These are phyloP conservation scores for Clupea harengus DNA, from an alignment of 2,113 vertebrate genomes.

Conservation along the genomic window DNA sequence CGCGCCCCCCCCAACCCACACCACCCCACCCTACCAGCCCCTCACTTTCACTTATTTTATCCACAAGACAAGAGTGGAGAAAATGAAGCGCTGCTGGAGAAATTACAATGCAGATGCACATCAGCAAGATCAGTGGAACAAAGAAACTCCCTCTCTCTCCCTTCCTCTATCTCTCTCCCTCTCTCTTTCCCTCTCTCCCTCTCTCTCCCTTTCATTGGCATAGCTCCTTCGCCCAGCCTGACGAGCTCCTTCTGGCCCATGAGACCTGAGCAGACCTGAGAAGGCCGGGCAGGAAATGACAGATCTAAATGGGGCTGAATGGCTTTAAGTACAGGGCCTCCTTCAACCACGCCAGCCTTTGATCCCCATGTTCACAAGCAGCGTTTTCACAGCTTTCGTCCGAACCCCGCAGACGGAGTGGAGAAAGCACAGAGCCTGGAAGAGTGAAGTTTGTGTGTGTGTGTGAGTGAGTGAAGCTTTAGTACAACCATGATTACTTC, in stretches of 20 bases:
- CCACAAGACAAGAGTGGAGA: not conserved
- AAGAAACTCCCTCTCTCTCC: not conserved
- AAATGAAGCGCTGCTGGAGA: not conserved
- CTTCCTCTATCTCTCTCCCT: not conserved
- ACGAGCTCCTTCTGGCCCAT: not conserved
- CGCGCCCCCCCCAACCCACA: not conserved
- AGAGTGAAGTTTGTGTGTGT: not conserved
- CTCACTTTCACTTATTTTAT: not conserved
- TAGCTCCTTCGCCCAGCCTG: not conserved
- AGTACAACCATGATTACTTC: no score
- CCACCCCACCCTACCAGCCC: not conserved
- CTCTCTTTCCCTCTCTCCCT: not conserved
- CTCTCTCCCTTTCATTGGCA: not conserved
- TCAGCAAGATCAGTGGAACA: no score
- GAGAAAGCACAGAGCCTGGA: not conserved
- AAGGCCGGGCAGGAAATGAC: conserved; percentile 64
- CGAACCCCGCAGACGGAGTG: conserved; percentile 13
- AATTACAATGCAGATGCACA: no score
- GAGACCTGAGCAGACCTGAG: not conserved
- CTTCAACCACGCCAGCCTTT: conserved; percentile 61
- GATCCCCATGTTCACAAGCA: conserved; percentile 59
- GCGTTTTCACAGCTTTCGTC: conserved; percentile 62
- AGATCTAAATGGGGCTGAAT: conserved; percentile 65
- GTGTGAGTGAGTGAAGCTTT: not conserved
- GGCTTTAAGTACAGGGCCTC: conserved; percentile 50